Evolutionary conservation across 35 echinoderm and acorn worm species (phyloP), one percentile per base, ranked within the genome.

Genomic region (Heliocidaris erythrogramma): DNA sequence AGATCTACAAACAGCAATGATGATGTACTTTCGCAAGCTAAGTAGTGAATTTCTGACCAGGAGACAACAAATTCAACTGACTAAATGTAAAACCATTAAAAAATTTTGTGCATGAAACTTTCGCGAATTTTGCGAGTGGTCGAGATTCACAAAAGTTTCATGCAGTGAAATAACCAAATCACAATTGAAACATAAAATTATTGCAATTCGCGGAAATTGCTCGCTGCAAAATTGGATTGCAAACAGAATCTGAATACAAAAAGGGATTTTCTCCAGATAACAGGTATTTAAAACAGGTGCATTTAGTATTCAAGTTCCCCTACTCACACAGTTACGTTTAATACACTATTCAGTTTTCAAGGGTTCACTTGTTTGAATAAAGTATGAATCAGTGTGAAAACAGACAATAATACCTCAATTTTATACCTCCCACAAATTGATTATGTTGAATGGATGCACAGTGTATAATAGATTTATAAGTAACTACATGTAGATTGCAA

Each of bases 241-340:
- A 32, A 89, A 89, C 24, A 89, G 31, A n/a, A 89, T 32, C 87
- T 18, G 9, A 47, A 47, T 14, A 48, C 31, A 89, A 42, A 89
- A 48, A 48, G 31, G 24, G 87, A 32, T 48, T 89, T 89, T 32
- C 87, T 48, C 47, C 31, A 32, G 31, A 32, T 89, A 47, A 42
- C 31, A 89, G 30, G 86, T 88, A 89, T 89, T 89, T 89, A 89
- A 89, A 48, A 89, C 87, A 89, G 87, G 87, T 89, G 87, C 47
- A 89, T 47, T 78, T 1, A 78, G 65, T 78, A 78, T 78, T 78
- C 65, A n/a, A 4, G 21, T 78, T 78, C n/a, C n/a, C 65, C 65
- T 78, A 4, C 65, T 78, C 18, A 18, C 65, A 78, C 27, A n/a
- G 65, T 21, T 78, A 21, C n/a, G 65, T 78, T n/a, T n/a, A n/a